A percentile compares a stretch with the other conserved stretches of the same genome.
These are phyloP conservation scores for Nymphalis polychloros DNA, from an alignment of 2,888 invertebrate species.

Conservation along the genomic window DNA sequence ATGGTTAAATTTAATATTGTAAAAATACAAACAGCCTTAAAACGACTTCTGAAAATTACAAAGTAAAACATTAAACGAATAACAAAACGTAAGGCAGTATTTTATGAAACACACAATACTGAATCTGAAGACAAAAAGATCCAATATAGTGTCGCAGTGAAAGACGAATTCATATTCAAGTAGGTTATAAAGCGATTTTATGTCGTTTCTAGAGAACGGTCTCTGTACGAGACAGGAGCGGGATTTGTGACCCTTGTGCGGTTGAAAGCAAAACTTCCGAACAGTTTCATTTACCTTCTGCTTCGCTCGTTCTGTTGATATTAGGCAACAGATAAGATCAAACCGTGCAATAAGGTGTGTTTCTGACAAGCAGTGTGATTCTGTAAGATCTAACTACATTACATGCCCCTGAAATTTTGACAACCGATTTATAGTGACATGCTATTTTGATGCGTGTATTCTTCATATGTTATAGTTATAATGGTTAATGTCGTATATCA, in stretches of 20 bases:
- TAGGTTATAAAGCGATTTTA: slow-evolving; percentile 38
- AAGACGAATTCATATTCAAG: slow-evolving; percentile 37
- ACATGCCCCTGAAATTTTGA: no score
- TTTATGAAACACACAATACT: slow-evolving; percentile 24
- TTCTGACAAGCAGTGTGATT: neutral
- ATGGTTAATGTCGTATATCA: no score
- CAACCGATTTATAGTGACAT: no score
- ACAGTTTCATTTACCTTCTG: slow-evolving; percentile 32
- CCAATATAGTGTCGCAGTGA: slow-evolving; percentile 28
- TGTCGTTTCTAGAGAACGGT: slow-evolving; percentile 47
- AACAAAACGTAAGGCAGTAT: slow-evolving; percentile 1
- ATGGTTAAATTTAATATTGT: no score
- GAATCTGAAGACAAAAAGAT: slow-evolving; percentile 26
- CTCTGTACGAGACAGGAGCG: slow-evolving; percentile 54
- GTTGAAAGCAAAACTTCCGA: slow-evolving; percentile 42
- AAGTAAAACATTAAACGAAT: no score
- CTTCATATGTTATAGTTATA: no score
- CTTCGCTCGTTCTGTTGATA: neutral
- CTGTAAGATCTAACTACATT: no score
- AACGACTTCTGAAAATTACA: no score
- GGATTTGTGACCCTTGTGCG: slow-evolving; percentile 58
- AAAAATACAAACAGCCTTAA: no score
- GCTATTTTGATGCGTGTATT: no score
- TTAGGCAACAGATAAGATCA: neutral
- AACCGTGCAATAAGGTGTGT: neutral